Evolutionary conservation across 2,797 vertebrate species (phyloP).

Genomic region (Epinephelus awoara): DNA sequence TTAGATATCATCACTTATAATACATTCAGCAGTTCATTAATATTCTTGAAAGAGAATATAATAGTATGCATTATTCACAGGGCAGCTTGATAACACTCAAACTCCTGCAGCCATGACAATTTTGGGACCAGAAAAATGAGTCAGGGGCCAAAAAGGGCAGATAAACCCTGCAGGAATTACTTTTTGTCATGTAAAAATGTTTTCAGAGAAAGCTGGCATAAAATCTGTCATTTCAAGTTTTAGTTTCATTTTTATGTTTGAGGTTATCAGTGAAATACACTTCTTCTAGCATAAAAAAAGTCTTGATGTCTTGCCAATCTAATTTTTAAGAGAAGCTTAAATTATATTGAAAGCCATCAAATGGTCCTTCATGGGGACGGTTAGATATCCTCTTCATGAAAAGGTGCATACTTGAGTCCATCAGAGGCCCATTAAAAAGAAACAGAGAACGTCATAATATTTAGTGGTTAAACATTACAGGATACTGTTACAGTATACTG

Average conservation of each 20-base stretch:
- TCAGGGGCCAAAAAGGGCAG: not conserved
- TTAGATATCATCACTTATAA: not conserved
- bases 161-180: not conserved
- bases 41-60: constrained; percentile 16
- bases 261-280: constrained; percentile 26
- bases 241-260: constrained; percentile 15
- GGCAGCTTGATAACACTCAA: not conserved
- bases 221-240: not conserved
- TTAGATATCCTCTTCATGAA: constrained; percentile 6
- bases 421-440: constrained; percentile 40
- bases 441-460: constrained; percentile 1
- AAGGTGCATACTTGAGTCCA: constrained; percentile 25
- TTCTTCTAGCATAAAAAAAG: constrained; percentile 13
- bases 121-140: constrained; percentile 1
- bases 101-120: not conserved
- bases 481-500: constrained; percentile 21
- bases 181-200: not conserved
- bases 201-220: not conserved
- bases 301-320: constrained; percentile 12
- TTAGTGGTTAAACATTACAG: constrained; percentile 6
- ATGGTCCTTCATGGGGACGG: not conserved
- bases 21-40: not conserved
- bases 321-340: constrained; percentile 32
- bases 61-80: not conserved
- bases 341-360: constrained; percentile 44